Conservation (phyloP, 2,888 invertebrate genomes). For the Tethea ocularis region DNA sequence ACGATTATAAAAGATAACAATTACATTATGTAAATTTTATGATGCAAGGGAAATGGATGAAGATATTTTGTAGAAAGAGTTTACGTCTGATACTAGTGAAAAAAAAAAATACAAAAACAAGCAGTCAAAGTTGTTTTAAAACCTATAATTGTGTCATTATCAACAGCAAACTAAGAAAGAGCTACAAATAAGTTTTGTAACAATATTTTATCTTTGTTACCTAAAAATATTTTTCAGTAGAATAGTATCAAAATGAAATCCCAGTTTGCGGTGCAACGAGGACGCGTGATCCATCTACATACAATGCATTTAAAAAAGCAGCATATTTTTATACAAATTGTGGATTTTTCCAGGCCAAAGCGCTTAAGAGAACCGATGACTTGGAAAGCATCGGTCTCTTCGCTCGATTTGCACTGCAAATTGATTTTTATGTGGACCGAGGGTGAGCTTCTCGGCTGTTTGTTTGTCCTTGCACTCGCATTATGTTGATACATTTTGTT, state of each 20-base stretch:
- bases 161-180: background rate
- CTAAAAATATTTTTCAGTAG: conserved; percentile 16
- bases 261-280: conserved; percentile 21
- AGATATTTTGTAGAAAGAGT: background rate
- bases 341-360: conserved; percentile 71
- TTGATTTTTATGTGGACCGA: conserved; percentile 74
- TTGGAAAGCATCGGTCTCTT: conserved; percentile 76
- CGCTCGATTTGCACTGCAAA: conserved; percentile 80
- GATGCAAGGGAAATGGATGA: too few relatives aligned
- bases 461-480: conserved; percentile 43
- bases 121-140: too few relatives aligned
- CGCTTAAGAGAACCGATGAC: conserved; percentile 70
- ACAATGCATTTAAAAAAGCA: conserved; percentile 42
- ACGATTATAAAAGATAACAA: too few relatives aligned
- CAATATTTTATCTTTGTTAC: background rate
- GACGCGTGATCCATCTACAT: conserved; percentile 17
- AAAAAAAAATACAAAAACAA: too few relatives aligned
- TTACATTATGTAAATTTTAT: too few relatives aligned
- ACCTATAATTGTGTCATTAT: too few relatives aligned
- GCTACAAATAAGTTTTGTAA: background rate
- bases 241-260: conserved; percentile 34
- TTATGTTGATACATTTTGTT: background rate
- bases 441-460: conserved; percentile 42
- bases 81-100: too few relatives aligned
- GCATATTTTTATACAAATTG: conserved; percentile 59